A percentile compares a stretch with the other conserved stretches of the same genome.
Evolutionary conservation across 2,113 vertebrate genomes (phyloP).

Genomic region (Baryphthengus martii): DNA sequence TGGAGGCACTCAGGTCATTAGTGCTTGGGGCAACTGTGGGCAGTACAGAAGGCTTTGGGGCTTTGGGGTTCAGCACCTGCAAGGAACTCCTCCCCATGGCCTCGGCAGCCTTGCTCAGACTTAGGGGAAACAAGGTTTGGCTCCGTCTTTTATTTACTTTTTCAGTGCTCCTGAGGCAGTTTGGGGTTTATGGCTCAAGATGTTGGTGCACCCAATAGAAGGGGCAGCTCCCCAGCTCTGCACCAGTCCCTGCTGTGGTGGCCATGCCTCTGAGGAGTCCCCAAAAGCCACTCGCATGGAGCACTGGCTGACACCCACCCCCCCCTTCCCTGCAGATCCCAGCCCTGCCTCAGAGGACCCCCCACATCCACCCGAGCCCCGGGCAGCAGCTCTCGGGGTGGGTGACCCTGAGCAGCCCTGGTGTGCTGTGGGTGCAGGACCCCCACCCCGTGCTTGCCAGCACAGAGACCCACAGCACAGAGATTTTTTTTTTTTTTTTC

Average conservation of each 20-base stretch:
- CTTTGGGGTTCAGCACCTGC: not conserved
- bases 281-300: not conserved
- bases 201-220: not conserved
- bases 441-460: accelerated
- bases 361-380: not conserved
- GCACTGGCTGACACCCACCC: not conserved
- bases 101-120: not conserved
- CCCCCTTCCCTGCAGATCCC: not conserved
- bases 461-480: not conserved
- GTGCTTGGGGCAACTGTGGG: not conserved
- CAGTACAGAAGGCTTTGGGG: not conserved
- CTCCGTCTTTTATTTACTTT: not conserved
- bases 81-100: not conserved
- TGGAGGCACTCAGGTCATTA: not conserved
- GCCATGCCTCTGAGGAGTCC: not conserved
- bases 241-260: not conserved
- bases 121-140: not conserved
- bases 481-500: not conserved
- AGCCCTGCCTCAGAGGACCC: not conserved
- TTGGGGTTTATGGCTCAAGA: not conserved
- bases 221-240: not conserved
- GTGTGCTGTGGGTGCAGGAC: not conserved
- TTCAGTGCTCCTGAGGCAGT: not conserved
- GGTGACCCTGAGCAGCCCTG: not conserved
- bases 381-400: not conserved